Conservation (phyloP, 2,888 invertebrate species). For the Celastrina argiolus region DNA sequence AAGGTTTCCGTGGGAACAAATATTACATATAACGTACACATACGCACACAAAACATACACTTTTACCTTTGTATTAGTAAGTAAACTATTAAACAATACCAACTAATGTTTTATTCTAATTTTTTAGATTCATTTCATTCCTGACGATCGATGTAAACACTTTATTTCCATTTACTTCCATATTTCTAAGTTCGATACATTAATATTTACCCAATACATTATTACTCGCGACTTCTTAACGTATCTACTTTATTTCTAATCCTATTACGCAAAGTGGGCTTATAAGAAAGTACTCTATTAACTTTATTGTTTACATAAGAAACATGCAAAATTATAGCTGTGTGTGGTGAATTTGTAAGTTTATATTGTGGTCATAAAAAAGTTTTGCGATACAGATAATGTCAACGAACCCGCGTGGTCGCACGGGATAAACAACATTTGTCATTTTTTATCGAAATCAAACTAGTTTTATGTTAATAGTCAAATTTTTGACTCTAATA, state of each 20-base stretch:
- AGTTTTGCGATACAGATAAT: constrained; percentile 1
- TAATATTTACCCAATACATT: background rate
- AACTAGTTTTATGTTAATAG: too few species aligned
- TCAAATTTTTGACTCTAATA: too few species aligned
- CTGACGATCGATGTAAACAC: background rate
- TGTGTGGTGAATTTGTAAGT: background rate
- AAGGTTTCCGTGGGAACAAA: too few species aligned
- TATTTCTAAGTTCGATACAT: background rate
- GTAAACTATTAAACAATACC: too few species aligned
- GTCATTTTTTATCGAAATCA: background rate
- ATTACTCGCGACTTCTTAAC: background rate
- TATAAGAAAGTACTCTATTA: constrained; percentile 9
- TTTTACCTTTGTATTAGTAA: too few species aligned
- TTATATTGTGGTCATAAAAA: constrained; percentile 4
- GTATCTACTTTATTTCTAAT: background rate
- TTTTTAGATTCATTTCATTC: background rate
- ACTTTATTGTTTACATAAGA: constrained; percentile 14
- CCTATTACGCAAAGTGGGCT: constrained; percentile 2
- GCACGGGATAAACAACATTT: background rate
- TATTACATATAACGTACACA: too few species aligned
- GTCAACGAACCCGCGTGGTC: background rate
- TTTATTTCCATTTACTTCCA: background rate
- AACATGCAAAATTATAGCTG: background rate
- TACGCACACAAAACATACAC: too few species aligned
- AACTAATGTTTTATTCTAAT: too few species aligned